These are phyloP conservation scores for Eupleurogrammus muticus DNA, from an alignment of 2,797 vertebrate genomes.

Conservation along the genomic window DNA sequence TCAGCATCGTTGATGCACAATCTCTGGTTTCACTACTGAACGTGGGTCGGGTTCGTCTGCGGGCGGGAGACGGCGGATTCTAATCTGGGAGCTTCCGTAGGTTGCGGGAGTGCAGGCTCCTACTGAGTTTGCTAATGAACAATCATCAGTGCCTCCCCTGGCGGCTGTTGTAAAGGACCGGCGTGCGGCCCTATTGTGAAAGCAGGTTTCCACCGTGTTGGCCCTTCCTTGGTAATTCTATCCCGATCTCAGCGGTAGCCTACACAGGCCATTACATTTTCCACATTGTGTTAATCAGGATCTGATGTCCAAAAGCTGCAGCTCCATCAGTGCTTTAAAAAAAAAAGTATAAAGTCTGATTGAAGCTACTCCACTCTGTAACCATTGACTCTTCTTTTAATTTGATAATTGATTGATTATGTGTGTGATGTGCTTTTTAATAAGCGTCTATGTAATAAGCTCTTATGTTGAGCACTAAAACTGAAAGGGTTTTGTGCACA, in stretches of 20 bases:
- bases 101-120: conserved; percentile 71
- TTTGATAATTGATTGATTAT: no score
- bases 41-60: conserved; percentile 40
- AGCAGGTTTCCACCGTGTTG: conserved; percentile 74
- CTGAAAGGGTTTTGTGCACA: conserved; percentile 51
- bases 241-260: conserved; percentile 71
- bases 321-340: no score
- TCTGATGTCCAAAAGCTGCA: conserved; percentile 57
- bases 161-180: conserved; percentile 75
- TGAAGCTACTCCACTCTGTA: no score
- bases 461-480: no score
- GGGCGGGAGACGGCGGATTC: conserved; percentile 29
- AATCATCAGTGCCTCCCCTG: conserved; percentile 78
- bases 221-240: conserved; percentile 74
- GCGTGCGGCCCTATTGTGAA: conserved; percentile 67
- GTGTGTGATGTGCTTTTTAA: no score
- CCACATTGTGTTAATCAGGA: conserved; percentile 76
- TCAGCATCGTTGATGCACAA: conserved; percentile 37
- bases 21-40: conserved; percentile 49
- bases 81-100: conserved; percentile 67
- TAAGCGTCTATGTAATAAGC: no score
- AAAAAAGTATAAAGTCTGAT: no score
- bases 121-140: conserved; percentile 85
- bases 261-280: conserved; percentile 76
- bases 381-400: no score